phyloP scores from a whole-genome alignment of 2,113 vertebrate species.

The Anguilla japonica region DNA sequence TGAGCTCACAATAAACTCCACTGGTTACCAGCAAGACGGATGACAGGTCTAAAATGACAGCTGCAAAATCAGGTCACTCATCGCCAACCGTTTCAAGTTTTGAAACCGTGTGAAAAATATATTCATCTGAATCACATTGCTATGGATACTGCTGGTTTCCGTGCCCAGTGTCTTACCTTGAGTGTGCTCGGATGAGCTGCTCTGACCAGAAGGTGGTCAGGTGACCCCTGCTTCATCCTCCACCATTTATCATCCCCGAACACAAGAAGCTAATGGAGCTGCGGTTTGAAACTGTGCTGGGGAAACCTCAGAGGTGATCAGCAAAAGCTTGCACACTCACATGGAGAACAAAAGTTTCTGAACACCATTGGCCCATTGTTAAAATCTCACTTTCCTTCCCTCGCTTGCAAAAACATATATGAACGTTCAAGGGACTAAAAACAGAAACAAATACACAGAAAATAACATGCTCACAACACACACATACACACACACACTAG shows the following conservation, averaged over 20 bases:
- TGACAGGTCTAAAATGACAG: too few species aligned
- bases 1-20: too few species aligned
- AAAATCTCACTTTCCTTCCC: background rate
- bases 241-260: background rate
- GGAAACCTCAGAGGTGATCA: background rate
- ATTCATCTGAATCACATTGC: background rate
- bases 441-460: background rate
- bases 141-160: too few species aligned
- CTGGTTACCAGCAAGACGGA: too few species aligned
- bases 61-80: background rate
- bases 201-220: too few species aligned
- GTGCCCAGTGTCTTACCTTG: too few species aligned
- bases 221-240: background rate
- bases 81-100: background rate
- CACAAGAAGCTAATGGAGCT: background rate
- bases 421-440: background rate
- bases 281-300: background rate
- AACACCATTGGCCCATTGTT: background rate
- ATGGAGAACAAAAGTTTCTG: background rate
- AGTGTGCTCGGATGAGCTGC: too few species aligned
- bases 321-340: background rate
- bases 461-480: conserved; percentile 14
- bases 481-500: conserved; percentile 1
- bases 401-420: background rate
- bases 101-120: background rate